Conservation (phyloP, 1,140 invertebrate genomes). For the Zaprionus lachaisei region DNA sequence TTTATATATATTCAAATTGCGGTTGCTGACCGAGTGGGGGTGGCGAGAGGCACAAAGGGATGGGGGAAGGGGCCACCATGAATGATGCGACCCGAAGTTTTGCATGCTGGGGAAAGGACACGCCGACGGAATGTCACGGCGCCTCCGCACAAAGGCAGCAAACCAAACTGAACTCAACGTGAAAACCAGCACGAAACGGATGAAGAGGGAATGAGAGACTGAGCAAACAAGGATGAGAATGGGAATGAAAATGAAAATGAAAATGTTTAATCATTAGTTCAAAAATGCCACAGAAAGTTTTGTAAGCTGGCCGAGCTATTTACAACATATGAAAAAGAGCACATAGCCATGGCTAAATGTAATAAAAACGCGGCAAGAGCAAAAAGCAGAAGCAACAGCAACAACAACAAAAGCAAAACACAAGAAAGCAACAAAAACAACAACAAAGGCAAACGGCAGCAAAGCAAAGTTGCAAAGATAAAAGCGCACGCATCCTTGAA, state of each 20-base stretch:
- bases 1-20: slow-evolving; percentile 78
- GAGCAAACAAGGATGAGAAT: neutral
- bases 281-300: slow-evolving; percentile 79
- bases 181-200: slow-evolving; percentile 1
- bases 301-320: slow-evolving; percentile 52
- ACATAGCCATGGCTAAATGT: slow-evolving; percentile 46
- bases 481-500: slow-evolving; percentile 82
- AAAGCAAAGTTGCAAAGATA: slow-evolving; percentile 67
- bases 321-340: slow-evolving; percentile 80
- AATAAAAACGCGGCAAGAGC: slow-evolving; percentile 13
- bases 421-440: slow-evolving; percentile 1
- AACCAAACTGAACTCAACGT: slow-evolving; percentile 29
- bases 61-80: slow-evolving; percentile 15
- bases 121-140: slow-evolving; percentile 63
- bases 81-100: slow-evolving; percentile 43
- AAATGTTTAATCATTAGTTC: slow-evolving; percentile 82
- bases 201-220: neutral
- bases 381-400: slow-evolving; percentile 9
- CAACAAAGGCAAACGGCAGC: slow-evolving; percentile 54
- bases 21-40: slow-evolving; percentile 65
- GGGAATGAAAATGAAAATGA: slow-evolving; percentile 43
- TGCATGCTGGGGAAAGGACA: slow-evolving; percentile 15
- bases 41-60: neutral
- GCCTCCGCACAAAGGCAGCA: slow-evolving; percentile 56
- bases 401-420: slow-evolving; percentile 3